phyloP scores from a whole-genome alignment of 2,797 vertebrate genomes.

The Phrynocephalus vlangalii region DNA sequence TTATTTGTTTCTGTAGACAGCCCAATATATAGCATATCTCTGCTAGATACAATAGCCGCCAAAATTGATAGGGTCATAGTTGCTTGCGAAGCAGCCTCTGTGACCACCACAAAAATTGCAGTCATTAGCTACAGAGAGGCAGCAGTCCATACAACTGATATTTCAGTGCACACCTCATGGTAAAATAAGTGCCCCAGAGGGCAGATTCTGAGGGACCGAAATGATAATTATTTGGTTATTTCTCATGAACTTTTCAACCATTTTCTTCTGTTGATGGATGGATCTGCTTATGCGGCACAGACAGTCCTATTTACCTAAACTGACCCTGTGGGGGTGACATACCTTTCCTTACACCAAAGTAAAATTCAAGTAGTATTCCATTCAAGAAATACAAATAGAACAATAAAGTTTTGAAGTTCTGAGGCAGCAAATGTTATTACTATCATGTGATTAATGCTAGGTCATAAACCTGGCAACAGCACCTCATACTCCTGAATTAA shows the following conservation, averaged over 20 bases:
- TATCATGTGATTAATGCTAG: not conserved
- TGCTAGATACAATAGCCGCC: too few species aligned
- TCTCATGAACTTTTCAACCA: not conserved
- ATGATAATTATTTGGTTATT: not conserved
- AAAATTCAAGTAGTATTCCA: not conserved
- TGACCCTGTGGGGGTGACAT: not conserved
- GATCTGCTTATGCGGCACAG: not conserved
- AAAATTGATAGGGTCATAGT: too few species aligned
- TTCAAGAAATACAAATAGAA: not conserved
- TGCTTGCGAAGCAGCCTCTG: not conserved
- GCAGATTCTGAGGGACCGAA: not conserved
- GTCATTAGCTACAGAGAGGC: not conserved
- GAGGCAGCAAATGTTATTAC: not conserved
- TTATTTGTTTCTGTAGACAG: too few species aligned
- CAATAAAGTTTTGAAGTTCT: not conserved
- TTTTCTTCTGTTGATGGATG: too few species aligned
- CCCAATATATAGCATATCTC: too few species aligned
- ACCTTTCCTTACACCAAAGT: not conserved
- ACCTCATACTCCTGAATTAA: not conserved
- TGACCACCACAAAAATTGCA: not conserved
- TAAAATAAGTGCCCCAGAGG: not conserved
- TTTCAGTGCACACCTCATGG: not conserved
- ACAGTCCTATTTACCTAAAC: not conserved
- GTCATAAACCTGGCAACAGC: not conserved
- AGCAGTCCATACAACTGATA: not conserved